Evolutionary conservation across 2,797 vertebrate species (phyloP), one percentile per base, ranked within the genome.

Genomic region (Anguilla megastoma): DNA sequence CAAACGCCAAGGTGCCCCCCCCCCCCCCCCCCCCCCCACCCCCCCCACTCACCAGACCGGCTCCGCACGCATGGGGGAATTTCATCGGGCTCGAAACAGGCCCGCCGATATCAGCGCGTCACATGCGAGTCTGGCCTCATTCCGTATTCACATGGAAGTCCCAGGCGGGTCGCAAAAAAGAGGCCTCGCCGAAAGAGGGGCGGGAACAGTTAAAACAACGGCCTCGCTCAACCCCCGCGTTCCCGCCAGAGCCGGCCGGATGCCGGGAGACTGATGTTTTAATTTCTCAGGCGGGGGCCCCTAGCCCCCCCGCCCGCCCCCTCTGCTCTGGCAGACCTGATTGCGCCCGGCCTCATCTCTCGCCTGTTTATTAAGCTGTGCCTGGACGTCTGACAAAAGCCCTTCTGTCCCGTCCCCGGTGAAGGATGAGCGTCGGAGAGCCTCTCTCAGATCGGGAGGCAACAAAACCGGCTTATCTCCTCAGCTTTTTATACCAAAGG

Each of bases 221-320:
- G 50, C 24, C 2, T 18, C 50, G 21, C 45, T 76, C 27, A 10
- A 33, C 27, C 86, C 21, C 2, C 24, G 36, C 10, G 10, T 24
- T 14, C 21, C 66, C 16, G 30, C 52, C 14, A 8, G n/a, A 3
- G 50, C 27, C n/a, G 63, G 24, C 14, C 52, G 16, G 41, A 56
- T 18, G n/a, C 63, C 41, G 66, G 10, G 85, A 89, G 79, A 90
- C 79, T 60, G 86, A 89, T 90, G 90, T 91, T 88, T 91, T 89
- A 79, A 91, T 91, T 89, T 89, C 88, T 88, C 54, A 69, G 87
- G 86, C 69, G 76, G 85, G 88, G 85, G 7, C 50, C 50, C 50
- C 10, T 10, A 7, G 0, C 50, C 50, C 50, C 50, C 50, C 50
- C 3, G 36, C 36, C 36, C 48, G 27, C 79, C 58, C 63, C 60